Percentiles rank a stretch among this genome's conserved stretches.
Conservation (phyloP, 2,113 vertebrate species). For the Syrmaticus mikado region DNA sequence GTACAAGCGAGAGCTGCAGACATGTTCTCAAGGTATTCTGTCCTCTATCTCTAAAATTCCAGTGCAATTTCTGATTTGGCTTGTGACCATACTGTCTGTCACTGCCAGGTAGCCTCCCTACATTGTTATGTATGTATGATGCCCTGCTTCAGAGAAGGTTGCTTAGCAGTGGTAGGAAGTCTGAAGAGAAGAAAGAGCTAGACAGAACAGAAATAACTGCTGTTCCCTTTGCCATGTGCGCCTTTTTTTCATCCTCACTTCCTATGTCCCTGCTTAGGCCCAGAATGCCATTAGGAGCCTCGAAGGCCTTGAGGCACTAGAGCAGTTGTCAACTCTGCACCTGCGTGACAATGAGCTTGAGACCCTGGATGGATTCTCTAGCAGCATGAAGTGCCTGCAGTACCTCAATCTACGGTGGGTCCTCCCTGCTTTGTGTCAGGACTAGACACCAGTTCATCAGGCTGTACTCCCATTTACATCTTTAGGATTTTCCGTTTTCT, state of each 20-base stretch:
- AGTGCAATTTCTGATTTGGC: neutral
- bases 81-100: neutral
- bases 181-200: neutral
- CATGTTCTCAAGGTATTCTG: neutral
- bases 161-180: neutral
- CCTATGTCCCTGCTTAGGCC: slow-evolving; percentile 77
- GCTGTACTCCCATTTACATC: neutral
- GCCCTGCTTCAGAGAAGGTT: neutral
- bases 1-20: neutral
- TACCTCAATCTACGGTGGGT: slow-evolving; percentile 88
- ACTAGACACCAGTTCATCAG: neutral
- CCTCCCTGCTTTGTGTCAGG: neutral
- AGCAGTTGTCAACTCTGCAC: slow-evolving; percentile 85
- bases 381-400: slow-evolving; percentile 85
- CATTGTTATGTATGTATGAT: neutral
- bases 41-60: neutral
- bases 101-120: neutral
- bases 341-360: slow-evolving; percentile 90
- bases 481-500: neutral
- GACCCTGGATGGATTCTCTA: slow-evolving; percentile 83
- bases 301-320: slow-evolving; percentile 83
- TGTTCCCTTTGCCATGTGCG: neutral
- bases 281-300: slow-evolving; percentile 85
- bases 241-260: neutral
- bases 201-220: slow-evolving; percentile 14